Percentiles rank a stretch among this genome's conserved stretches.
Conservation (phyloP, 2,888 invertebrate genomes). For the Hemicrepidius hirtus region DNA sequence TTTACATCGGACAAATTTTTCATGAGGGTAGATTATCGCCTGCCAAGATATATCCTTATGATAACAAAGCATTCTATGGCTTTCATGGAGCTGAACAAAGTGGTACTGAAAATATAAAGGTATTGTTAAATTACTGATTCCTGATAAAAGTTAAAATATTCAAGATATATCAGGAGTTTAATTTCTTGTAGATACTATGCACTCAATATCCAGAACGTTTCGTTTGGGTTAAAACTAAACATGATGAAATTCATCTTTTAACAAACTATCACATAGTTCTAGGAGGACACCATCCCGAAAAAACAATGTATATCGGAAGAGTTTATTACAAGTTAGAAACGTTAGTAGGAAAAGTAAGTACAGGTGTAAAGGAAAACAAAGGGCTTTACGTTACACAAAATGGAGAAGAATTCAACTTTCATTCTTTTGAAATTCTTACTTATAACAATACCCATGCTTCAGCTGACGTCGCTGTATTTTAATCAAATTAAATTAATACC, state of each 20-base stretch:
- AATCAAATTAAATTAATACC: no score
- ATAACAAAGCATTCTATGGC: conserved; percentile 25
- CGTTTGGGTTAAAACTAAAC: conserved; percentile 28
- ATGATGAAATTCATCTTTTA: conserved; percentile 30
- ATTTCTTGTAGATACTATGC: conserved; percentile 34
- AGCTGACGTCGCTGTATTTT: no score
- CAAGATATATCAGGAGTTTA: no score
- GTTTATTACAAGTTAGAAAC: conserved; percentile 22
- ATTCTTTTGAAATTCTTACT: conserved; percentile 29
- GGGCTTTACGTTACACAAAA: conserved; percentile 28
- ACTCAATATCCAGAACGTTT: conserved; percentile 32
- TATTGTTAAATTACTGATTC: neutral
- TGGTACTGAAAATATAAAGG: conserved; percentile 15
- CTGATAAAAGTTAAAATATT: no score
- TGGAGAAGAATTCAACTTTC: conserved; percentile 24
- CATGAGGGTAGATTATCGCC: conserved; percentile 16
- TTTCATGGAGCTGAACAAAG: conserved; percentile 2
- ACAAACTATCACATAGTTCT: conserved; percentile 17
- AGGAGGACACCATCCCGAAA: conserved; percentile 25
- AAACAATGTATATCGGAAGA: conserved; percentile 31
- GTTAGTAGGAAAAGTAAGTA: conserved; percentile 26
- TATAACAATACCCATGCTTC: conserved; percentile 1
- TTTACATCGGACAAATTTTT: conserved; percentile 45
- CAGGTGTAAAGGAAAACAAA: neutral
- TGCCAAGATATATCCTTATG: conserved; percentile 25